Evolutionary conservation across 2,797 vertebrate species (phyloP).

Genomic region (Hephaestus fuliginosus): DNA sequence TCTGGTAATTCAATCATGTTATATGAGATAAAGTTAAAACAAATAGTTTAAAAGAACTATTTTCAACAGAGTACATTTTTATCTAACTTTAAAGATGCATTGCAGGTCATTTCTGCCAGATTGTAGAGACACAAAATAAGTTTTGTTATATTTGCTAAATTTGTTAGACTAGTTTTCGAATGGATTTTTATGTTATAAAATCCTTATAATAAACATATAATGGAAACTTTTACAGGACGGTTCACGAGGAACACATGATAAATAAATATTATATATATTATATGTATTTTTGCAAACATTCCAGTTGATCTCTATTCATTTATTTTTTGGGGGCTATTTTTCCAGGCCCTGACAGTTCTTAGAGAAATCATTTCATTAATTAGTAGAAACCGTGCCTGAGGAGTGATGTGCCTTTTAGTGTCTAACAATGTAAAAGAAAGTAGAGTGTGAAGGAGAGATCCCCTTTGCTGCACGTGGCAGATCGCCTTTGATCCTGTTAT

Average conservation of each 20-base stretch:
- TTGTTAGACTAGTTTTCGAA: background rate
- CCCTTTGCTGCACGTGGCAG: constrained; percentile 55
- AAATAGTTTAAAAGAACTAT: background rate
- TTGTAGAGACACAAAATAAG: background rate
- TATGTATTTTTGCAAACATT: background rate
- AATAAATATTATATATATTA: background rate
- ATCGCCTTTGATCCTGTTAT: constrained; percentile 83
- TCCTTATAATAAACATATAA: too few species aligned
- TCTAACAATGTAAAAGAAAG: constrained; percentile 27
- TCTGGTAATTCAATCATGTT: background rate
- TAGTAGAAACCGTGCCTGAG: background rate
- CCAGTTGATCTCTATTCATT: background rate
- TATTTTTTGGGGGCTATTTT: background rate
- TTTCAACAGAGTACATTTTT: too few species aligned
- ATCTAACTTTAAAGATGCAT: background rate
- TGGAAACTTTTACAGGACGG: background rate
- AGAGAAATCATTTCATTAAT: background rate
- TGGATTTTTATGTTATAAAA: too few species aligned
- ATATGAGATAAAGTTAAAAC: background rate
- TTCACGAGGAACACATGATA: background rate
- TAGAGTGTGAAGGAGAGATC: constrained; percentile 46
- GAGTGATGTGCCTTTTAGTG: background rate
- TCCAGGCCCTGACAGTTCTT: background rate
- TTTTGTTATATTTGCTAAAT: background rate
- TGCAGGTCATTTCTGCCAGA: background rate